phyloP scores from a whole-genome alignment of 2,888 invertebrate species.

The Dilophus febrilis region DNA sequence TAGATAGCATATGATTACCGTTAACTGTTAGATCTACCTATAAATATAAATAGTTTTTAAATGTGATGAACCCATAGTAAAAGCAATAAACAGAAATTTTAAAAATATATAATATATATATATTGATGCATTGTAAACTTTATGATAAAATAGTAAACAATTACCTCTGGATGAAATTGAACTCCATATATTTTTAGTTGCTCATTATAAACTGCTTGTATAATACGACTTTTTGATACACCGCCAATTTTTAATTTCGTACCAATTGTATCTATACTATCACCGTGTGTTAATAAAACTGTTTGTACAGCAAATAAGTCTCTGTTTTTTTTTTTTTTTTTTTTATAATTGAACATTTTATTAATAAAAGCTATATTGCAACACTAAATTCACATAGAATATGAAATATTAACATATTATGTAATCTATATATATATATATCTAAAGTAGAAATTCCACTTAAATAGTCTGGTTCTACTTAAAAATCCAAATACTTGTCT shows the following conservation, averaged over 20 bases:
- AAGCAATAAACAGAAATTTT: too few species aligned
- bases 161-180: constrained; percentile 95
- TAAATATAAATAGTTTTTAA: background rate
- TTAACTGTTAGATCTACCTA: constrained; percentile 83
- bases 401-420: too few species aligned
- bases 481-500: too few species aligned
- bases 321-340: constrained; percentile 31
- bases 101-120: too few species aligned
- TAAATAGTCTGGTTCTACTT: too few species aligned
- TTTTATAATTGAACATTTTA: background rate
- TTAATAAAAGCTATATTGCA: background rate
- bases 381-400: constrained; percentile 4
- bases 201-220: constrained; percentile 84
- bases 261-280: constrained; percentile 84
- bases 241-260: constrained; percentile 77
- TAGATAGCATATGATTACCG: constrained; percentile 80
- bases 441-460: too few species aligned
- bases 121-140: too few species aligned
- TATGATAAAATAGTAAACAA: too few species aligned
- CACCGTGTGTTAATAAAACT: constrained; percentile 93
- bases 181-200: constrained; percentile 82
- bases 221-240: constrained; percentile 56
- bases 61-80: too few species aligned
- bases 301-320: constrained; percentile 72
- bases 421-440: too few species aligned